Evolutionary conservation across 64 coral and sea anemone species (phyloP).

Genomic region (Trachythela sp.): DNA sequence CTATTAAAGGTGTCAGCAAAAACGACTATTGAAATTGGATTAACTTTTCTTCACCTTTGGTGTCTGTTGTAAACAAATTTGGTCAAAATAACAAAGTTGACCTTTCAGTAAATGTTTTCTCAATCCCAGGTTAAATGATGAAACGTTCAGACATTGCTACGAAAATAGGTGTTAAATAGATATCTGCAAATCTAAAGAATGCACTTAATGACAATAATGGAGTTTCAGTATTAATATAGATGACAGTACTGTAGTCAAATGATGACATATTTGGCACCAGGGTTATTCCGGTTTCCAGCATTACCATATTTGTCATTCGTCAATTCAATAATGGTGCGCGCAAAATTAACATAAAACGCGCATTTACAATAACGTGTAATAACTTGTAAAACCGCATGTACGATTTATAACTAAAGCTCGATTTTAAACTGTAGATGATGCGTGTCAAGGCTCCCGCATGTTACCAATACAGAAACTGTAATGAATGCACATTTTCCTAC

Average conservation of each 20-base stretch:
- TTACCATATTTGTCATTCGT: neutral
- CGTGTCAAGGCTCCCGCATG: neutral
- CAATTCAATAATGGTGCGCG: neutral
- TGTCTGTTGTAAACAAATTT: neutral
- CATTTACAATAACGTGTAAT: neutral
- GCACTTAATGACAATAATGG: neutral
- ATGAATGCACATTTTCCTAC: too few relatives aligned
- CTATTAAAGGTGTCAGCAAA: too few relatives aligned
- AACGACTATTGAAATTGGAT: neutral
- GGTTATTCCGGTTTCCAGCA: neutral
- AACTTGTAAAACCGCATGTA: neutral
- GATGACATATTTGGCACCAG: constrained; percentile 7
- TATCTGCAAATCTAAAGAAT: neutral
- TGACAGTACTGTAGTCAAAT: neutral
- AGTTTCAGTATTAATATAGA: neutral
- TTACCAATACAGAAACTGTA: too few relatives aligned
- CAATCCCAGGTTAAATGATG: neutral
- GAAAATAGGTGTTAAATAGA: neutral
- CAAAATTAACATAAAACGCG: neutral
- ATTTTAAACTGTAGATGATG: too few relatives aligned
- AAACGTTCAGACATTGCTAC: neutral
- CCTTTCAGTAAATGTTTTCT: neutral
- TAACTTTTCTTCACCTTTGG: neutral
- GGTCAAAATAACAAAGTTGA: neutral
- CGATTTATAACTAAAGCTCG: neutral